Evolutionary conservation across 2,797 vertebrate species (phyloP).

Genomic region (Platyrinchus mystaceus): DNA sequence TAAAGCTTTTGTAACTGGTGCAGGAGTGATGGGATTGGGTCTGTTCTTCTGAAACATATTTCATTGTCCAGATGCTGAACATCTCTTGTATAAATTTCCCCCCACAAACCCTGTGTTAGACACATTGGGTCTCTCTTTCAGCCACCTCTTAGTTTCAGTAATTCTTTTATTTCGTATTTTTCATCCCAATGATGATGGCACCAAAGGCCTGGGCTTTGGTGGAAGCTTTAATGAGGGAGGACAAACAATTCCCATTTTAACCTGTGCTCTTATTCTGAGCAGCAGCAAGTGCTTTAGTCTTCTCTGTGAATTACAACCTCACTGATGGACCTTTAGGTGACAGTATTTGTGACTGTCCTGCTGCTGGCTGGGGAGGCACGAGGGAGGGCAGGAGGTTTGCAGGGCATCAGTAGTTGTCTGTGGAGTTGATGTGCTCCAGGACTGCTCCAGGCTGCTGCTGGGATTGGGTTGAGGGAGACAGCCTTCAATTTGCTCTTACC

Average conservation of each 20-base stretch:
- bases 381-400: not conserved
- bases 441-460: not conserved
- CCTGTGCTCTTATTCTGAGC: not conserved
- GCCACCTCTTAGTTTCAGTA: not conserved
- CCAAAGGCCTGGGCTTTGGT: not conserved
- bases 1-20: not conserved
- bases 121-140: accelerated
- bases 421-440: not conserved
- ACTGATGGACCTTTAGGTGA: not conserved
- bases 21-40: not conserved
- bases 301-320: not conserved
- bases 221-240: not conserved
- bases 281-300: not conserved
- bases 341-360: not conserved
- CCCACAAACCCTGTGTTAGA: not conserved
- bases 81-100: not conserved
- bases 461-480: not conserved
- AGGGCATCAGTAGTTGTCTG: not conserved
- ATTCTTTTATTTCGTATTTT: not conserved
- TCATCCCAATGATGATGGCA: not conserved
- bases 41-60: not conserved
- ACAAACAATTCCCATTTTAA: not conserved
- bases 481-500: not conserved
- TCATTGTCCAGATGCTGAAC: not conserved
- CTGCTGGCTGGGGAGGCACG: not conserved